Evolutionary conservation across 1,140 invertebrate genomes (phyloP), one percentile per base, ranked within the genome.

Genomic region (Magallana ariakensis): DNA sequence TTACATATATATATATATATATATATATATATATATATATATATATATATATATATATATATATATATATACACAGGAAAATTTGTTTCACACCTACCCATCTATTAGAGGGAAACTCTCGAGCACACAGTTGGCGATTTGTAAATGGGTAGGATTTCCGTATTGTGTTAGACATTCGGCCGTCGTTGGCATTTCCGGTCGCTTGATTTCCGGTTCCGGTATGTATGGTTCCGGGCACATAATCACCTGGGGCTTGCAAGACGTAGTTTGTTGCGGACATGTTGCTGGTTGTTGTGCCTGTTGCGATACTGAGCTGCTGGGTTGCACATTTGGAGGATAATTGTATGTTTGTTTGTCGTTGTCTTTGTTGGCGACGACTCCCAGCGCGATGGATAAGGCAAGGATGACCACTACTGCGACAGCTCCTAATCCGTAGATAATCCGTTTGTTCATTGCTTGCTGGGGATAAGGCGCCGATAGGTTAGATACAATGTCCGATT

Each of bases 41-140:
- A n/a, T n/a, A n/a, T n/a, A n/a, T n/a, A n/a, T n/a, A n/a, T n/a
- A n/a, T n/a, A n/a, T n/a, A n/a, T n/a, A n/a, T n/a, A n/a, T n/a
- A n/a, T n/a, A n/a, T n/a, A n/a, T n/a, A n/a, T n/a, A n/a, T n/a
- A n/a, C n/a, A 46, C 33, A 46, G 33, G 33, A 5, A 46, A 46
- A 16, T 0, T 58, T 9, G 9, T 3, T 70, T 26, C 33, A 26
- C 10, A 82, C 80, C 9, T 55, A 82, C 46, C 80, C 80, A 26
- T 82, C 80, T 55, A 82, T 82, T 7, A 82, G 80, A 10, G 80
- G 80, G 16, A 55, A 82, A 19, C 46, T 82, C 4, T 82, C 80
- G 19, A 82, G 46, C 6, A 82, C 80, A 82, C 80, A 82, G 16
- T 82, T 55, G 33, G 80, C 80, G 2, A 82, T 54, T 82, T 82